Evolutionary conservation across 53 echinoderm and acorn worm species (phyloP).

Genomic region (Temnopleurus reevesii): DNA sequence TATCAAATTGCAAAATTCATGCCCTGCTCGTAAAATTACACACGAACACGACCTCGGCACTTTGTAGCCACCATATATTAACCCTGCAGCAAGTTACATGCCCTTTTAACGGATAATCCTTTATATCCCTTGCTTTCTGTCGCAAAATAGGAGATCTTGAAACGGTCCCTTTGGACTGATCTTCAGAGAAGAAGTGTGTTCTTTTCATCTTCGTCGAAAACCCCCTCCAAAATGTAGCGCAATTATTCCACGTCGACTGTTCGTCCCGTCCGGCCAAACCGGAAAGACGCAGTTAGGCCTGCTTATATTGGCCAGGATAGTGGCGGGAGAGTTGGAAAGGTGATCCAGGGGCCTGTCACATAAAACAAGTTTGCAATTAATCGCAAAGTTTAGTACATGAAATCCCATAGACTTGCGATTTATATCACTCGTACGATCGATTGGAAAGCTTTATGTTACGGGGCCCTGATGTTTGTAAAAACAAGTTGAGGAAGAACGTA

Average conservation of each 20-base stretch:
- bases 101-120: background rate
- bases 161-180: too few relatives aligned
- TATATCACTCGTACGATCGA: too few relatives aligned
- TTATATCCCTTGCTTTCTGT: background rate
- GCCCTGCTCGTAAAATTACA: background rate
- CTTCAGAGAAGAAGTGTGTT: background rate
- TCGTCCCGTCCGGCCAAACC: background rate
- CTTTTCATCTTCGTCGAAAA: background rate
- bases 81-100: background rate
- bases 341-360: too few relatives aligned
- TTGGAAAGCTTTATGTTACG: too few relatives aligned
- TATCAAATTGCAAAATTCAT: background rate
- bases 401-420: too few relatives aligned
- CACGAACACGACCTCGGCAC: background rate
- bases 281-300: background rate
- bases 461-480: slow-evolving; percentile 7
- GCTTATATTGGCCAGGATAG: slow-evolving; percentile 8
- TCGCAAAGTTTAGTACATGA: too few relatives aligned
- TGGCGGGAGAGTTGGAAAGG: background rate
- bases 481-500: background rate
- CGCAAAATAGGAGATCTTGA: background rate
- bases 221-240: background rate
- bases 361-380: too few relatives aligned
- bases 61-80: background rate
- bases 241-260: background rate